Conservation (phyloP, 2,113 vertebrate genomes). For the Brachionichthys hirsutus region DNA sequence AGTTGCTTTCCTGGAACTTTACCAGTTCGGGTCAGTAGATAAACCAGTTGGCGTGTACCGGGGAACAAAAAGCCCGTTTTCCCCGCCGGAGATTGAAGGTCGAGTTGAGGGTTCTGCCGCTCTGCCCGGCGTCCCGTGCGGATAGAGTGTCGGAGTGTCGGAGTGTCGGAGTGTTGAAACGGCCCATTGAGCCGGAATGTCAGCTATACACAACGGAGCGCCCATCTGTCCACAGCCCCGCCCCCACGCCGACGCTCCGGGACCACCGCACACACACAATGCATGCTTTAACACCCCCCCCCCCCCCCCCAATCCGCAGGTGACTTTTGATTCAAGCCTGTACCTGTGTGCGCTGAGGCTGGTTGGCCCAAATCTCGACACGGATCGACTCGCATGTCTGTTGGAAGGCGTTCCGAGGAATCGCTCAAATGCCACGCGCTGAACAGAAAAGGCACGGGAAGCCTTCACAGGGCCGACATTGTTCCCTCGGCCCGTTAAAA, state of each 20-base stretch:
- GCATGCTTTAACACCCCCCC: slow-evolving; percentile 17
- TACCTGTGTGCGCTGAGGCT: background rate
- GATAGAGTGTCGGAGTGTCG: slow-evolving; percentile 68
- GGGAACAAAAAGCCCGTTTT: slow-evolving; percentile 25
- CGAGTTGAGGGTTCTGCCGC: slow-evolving; percentile 10
- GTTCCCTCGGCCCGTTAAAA: slow-evolving; percentile 63
- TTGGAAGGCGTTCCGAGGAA: slow-evolving; percentile 55
- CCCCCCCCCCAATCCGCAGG: slow-evolving; percentile 3
- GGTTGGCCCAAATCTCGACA: slow-evolving; percentile 45
- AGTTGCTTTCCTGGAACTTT: background rate
- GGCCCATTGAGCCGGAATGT: slow-evolving; percentile 65
- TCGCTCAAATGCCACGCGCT: slow-evolving; percentile 67
- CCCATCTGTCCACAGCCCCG: slow-evolving; percentile 56
- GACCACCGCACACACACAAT: slow-evolving; percentile 16
- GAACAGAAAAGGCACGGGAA: slow-evolving; percentile 66
- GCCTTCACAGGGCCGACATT: slow-evolving; percentile 71
- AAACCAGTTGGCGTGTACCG: slow-evolving; percentile 5
- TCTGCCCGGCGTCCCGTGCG: slow-evolving; percentile 43
- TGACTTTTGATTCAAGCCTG: slow-evolving; percentile 3
- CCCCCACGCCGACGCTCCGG: slow-evolving; percentile 19
- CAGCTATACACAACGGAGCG: slow-evolving; percentile 53
- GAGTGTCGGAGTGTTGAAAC: slow-evolving; percentile 72
- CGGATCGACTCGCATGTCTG: slow-evolving; percentile 34
- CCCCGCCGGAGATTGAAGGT: too few relatives aligned
- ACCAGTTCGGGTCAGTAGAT: slow-evolving; percentile 2